Conservation (phyloP, 2,888 invertebrate species). For the Oconnorella tubifera region DNA sequence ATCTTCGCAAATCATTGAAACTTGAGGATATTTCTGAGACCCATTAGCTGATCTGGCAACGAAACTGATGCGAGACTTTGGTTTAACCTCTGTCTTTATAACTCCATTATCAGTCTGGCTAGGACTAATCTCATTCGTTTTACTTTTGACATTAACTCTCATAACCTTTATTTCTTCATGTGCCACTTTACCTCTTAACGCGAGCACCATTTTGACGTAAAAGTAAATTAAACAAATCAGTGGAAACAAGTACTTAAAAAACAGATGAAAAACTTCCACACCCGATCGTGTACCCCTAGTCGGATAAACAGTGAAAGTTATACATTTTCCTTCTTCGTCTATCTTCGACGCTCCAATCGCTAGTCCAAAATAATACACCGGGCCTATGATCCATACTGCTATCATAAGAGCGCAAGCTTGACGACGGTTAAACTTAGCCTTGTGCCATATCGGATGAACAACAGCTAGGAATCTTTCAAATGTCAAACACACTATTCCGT, state of each 20-base stretch:
- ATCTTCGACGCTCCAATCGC: constrained; percentile 18
- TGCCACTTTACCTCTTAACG: neutral
- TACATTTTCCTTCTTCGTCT: constrained; percentile 25
- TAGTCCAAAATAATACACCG: constrained; percentile 16
- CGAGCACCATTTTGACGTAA: constrained; percentile 27
- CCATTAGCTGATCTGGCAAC: neutral
- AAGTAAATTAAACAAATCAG: constrained; percentile 24
- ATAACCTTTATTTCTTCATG: too few relatives aligned
- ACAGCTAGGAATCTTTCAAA: constrained; percentile 28
- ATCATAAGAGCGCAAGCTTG: constrained; percentile 9
- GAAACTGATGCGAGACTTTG: neutral
- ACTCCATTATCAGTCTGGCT: neutral
- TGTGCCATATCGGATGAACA: constrained; percentile 29
- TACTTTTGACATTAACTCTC: too few relatives aligned
- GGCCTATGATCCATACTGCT: constrained; percentile 23
- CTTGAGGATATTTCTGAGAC: too few relatives aligned
- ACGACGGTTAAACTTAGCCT: constrained; percentile 5
- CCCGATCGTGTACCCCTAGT: neutral
- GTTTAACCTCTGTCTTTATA: too few relatives aligned
- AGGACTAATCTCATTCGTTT: neutral
- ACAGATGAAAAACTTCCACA: constrained; percentile 24
- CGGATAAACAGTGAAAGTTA: constrained; percentile 25
- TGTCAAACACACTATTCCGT: constrained; percentile 26
- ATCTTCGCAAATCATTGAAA: too few relatives aligned
- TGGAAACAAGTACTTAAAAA: constrained; percentile 30